Percentiles rank a stretch among this genome's conserved stretches.
phyloP scores from a whole-genome alignment of 2,113 vertebrate genomes.

The Malurus alboscapulatus region DNA sequence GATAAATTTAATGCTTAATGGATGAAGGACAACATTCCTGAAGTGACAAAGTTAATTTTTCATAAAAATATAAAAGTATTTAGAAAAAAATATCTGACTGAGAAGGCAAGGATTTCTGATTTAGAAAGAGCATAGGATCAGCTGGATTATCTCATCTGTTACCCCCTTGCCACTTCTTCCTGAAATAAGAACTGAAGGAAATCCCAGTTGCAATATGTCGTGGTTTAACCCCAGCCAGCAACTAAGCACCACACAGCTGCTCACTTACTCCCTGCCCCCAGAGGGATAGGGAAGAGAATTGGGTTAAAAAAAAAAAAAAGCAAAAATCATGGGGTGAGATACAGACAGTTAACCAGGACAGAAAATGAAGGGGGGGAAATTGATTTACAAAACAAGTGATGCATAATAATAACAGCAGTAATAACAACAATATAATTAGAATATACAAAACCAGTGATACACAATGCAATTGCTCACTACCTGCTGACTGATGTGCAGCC shows the following conservation, averaged over 20 bases:
- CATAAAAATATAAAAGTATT: background rate
- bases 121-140: background rate
- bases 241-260: constrained; percentile 1
- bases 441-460: background rate
- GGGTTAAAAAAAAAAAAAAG: too few relatives aligned
- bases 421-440: background rate
- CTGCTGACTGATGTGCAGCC: background rate
- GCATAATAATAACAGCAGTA: background rate
- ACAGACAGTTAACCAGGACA: background rate
- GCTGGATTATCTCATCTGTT: background rate
- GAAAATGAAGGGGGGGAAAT: background rate
- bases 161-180: background rate
- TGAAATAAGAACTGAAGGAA: constrained; percentile 19
- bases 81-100: background rate
- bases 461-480: background rate
- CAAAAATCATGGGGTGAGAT: background rate
- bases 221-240: background rate
- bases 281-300: background rate
- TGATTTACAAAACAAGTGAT: background rate
- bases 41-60: background rate
- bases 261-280: background rate
- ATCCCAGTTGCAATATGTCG: background rate
- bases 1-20: background rate
- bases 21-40: background rate
- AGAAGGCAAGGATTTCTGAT: background rate